These are phyloP conservation scores for Tauraco hartlaubi DNA, from an alignment of 2,797 vertebrate genomes.

Conservation along the genomic window DNA sequence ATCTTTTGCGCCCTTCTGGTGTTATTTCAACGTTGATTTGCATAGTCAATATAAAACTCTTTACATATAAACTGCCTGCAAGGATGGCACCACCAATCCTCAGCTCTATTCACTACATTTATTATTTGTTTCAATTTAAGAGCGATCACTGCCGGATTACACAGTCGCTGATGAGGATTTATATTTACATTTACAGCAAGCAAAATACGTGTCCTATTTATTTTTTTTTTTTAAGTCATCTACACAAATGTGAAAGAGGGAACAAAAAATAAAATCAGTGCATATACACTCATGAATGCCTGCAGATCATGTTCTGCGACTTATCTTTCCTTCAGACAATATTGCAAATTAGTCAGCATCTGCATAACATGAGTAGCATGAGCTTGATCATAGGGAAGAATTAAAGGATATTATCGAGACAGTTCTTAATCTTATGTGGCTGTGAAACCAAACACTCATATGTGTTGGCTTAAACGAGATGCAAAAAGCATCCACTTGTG, in stretches of 20 bases:
- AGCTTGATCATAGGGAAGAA: neutral
- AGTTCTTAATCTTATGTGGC: neutral
- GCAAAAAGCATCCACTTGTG: neutral
- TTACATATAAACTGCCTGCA: slow-evolving; percentile 44
- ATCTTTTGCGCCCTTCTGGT: slow-evolving; percentile 54
- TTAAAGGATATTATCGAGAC: slow-evolving; percentile 12
- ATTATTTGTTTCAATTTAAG: slow-evolving; percentile 53
- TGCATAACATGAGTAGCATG: neutral
- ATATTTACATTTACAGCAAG: slow-evolving; percentile 59
- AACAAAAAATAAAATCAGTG: neutral
- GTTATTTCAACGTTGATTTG: slow-evolving; percentile 36
- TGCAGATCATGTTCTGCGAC: neutral
- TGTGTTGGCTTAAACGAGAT: neutral
- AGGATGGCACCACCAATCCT: slow-evolving; percentile 62
- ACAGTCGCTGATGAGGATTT: slow-evolving; percentile 57
- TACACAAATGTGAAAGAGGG: neutral
- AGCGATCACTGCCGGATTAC: slow-evolving; percentile 42
- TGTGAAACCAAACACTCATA: neutral
- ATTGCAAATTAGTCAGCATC: slow-evolving; percentile 55
- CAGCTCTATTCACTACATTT: slow-evolving; percentile 28
- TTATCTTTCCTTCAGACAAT: slow-evolving; percentile 34
- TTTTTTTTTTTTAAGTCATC: neutral
- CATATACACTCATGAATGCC: neutral
- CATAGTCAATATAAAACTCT: slow-evolving; percentile 45
- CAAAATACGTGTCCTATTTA: neutral